Conservation (phyloP, 2,113 vertebrate species). For the Petaurus breviceps region DNA sequence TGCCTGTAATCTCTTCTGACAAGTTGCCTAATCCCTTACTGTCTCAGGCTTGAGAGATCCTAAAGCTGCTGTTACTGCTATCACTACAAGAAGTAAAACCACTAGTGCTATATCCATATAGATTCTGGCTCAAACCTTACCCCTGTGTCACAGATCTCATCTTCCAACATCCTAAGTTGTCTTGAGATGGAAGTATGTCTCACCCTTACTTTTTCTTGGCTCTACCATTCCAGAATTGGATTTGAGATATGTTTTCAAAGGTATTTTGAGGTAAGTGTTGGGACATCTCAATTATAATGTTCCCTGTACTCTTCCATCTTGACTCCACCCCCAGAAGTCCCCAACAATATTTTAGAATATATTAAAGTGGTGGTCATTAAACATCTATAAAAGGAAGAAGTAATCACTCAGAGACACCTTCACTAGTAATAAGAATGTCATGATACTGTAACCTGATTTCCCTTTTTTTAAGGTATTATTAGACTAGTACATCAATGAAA, state of each 20-base stretch:
- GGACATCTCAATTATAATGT: not conserved
- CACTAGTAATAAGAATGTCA: not conserved
- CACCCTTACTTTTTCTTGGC: not conserved
- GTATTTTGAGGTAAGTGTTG: not conserved
- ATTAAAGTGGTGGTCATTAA: not conserved
- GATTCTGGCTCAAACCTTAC: not conserved
- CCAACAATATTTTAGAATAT: not conserved
- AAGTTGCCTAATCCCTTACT: no score
- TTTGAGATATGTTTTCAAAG: not conserved
- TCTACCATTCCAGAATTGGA: not conserved
- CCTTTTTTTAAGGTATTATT: not conserved
- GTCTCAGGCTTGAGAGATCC: no score
- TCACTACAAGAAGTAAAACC: no score
- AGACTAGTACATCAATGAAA: not conserved
- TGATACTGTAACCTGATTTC: not conserved
- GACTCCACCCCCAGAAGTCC: not conserved
- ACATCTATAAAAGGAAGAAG: not conserved
- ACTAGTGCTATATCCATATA: no score
- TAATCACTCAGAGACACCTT: not conserved
- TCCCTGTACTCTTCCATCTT: not conserved
- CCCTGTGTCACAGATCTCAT: not conserved
- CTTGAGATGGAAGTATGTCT: not conserved
- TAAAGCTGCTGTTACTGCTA: no score
- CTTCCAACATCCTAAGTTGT: not conserved
- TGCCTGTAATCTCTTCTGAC: no score